Evolutionary conservation across 2,113 vertebrate genomes (phyloP).

Genomic region (human (Homo sapiens)): GRCh38 chr2:191492501-191493000

Average conservation of each 20-base stretch:
- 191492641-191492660: background rate
- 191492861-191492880: background rate
- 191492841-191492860: background rate
- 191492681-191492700: background rate
- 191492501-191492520: background rate
- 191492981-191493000: background rate
- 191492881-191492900: background rate
- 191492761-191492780: background rate
- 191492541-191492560: background rate
- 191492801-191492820: background rate
- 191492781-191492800: background rate
- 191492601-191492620: background rate
- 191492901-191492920: background rate
- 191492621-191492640: background rate
- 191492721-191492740: background rate
- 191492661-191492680: background rate
- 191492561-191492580: background rate
- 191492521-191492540: background rate
- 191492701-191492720: background rate
- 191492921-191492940: background rate
- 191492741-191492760: background rate
- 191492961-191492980: background rate
- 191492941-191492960: background rate
- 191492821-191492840: background rate
- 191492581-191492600: background rate